Base-by-base conservation (phyloP, 2,113 vertebrate genomes). In the Abramis brama region DNA sequence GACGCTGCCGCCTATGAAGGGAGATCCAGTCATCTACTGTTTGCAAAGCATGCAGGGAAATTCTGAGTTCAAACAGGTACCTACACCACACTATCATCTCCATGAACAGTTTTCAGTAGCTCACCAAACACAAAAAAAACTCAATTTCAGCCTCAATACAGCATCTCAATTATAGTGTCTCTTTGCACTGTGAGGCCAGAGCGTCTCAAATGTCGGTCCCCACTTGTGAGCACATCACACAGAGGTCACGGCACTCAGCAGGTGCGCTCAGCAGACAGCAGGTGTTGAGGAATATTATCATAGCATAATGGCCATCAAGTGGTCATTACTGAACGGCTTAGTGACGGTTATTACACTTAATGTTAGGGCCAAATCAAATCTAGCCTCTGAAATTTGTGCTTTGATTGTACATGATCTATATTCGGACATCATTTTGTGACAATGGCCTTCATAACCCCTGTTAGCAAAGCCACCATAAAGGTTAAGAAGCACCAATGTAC, bases 41-140 rank as follows among this genome's bases (percentile, higher is more conserved):
- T 93, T 99, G 94, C 98, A 99, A 91, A 95, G 95, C 92, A 97
- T 98, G 96, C 92, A 95, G 91, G 97, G 97, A 86, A 98, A 98
- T 92, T 96, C 97, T 0, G 97, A 99, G 82, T 99, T 98, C 92
- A 99, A 96, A 94, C 98, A 99, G 98, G 98, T 99, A 96, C 80
- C 6, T 55, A 0, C 2, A 55, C 15, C 27, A 11, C 27, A 55
- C 8, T 59, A n/a, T 23, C 2, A 30, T 19, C 21, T 83, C 57
- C 21, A 43, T 19, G 43, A 74, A 17, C 21, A 25, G 0, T 21
- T 50, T 4, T 86, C 50, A 47, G 73, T 27, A 43, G 68, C 9
- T 71, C 36, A 43, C 10, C 36, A 12, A 43, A 71, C 36, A 71
- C 19, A 9, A 71, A 71, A 71, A 71, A 71, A 6, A 0, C 21